These are phyloP conservation scores for Drosophila acutilabella DNA, from an alignment of 2,888 invertebrate species.

Conservation along the genomic window DNA sequence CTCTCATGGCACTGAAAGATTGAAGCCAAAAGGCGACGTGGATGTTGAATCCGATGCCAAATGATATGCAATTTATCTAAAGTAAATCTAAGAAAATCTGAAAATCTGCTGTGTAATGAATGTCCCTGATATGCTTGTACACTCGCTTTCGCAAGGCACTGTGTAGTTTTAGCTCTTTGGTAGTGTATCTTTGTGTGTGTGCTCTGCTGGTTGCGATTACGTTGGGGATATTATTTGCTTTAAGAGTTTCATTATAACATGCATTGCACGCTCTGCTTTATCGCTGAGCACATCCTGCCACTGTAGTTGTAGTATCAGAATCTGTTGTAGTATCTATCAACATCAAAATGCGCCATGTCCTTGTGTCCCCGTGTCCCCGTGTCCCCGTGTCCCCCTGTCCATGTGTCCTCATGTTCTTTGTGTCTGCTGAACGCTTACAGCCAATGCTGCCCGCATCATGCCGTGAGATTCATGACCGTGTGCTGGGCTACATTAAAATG, in stretches of 20 bases:
- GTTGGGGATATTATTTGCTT: constrained; percentile 72
- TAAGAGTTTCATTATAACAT: constrained; percentile 80
- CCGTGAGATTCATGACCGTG: constrained; percentile 66
- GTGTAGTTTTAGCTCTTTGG: constrained; percentile 11
- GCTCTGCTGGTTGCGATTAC: constrained; percentile 6
- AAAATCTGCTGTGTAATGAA: constrained; percentile 77
- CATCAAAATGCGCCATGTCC: constrained; percentile 65
- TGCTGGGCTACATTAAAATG: constrained; percentile 71
- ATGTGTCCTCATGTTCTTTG: constrained; percentile 26
- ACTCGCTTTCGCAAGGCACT: constrained; percentile 26
- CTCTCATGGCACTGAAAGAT: constrained; percentile 6
- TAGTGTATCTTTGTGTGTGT: neutral
- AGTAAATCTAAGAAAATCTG: constrained; percentile 72
- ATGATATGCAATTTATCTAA: constrained; percentile 78
- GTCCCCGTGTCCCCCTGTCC: constrained; percentile 46
- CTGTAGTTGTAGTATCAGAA: constrained; percentile 25
- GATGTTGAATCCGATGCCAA: constrained; percentile 63
- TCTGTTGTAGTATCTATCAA: constrained; percentile 65
- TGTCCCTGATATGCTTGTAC: constrained; percentile 53
- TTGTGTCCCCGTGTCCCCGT: constrained; percentile 37
- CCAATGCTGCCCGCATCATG: constrained; percentile 45
- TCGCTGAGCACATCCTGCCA: constrained; percentile 59
- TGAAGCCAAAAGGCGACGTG: constrained; percentile 17
- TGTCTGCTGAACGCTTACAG: constrained; percentile 17
- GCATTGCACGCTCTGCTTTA: constrained; percentile 77